Percentiles rank a stretch among this genome's conserved stretches.
phyloP scores from a whole-genome alignment of 23 tunicate species.

The Corella eumyota region DNA sequence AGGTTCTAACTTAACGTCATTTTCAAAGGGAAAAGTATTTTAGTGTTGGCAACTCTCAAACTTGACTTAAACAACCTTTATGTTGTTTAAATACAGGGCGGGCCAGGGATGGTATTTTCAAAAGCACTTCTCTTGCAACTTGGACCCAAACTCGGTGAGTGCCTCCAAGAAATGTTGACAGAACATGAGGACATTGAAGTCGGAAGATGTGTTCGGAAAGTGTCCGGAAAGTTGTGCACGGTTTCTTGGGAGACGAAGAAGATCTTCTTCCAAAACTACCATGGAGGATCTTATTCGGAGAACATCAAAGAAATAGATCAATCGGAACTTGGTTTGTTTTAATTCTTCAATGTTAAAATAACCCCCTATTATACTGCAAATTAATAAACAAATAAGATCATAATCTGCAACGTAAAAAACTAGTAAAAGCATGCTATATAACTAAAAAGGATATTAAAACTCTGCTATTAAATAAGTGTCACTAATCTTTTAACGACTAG shows the following conservation, averaged over 20 bases:
- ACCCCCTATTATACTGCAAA: not conserved
- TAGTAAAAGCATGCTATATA: no score
- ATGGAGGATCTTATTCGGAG: conserved; percentile 12
- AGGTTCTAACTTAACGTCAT: no score
- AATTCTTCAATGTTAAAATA: no score
- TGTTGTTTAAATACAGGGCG: conserved; percentile 24
- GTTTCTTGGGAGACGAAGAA: conserved; percentile 21
- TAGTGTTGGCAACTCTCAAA: no score
- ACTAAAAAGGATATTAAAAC: no score
- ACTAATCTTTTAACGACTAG: no score
- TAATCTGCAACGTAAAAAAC: no score
- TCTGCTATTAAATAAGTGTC: no score
- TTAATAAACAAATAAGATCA: not conserved
- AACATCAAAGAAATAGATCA: conserved; percentile 13
- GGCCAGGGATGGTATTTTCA: conserved; percentile 48
- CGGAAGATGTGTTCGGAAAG: conserved; percentile 48
- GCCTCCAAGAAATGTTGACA: conserved; percentile 38
- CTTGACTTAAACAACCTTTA: not conserved
- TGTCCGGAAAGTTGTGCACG: conserved; percentile 7
- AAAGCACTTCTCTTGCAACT: conserved; percentile 17
- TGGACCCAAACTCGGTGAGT: conserved; percentile 36
- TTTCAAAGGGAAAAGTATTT: no score
- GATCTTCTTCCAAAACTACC: conserved; percentile 22
- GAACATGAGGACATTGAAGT: conserved; percentile 88
- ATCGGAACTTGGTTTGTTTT: no score